Evolutionary conservation across 2,113 vertebrate genomes (phyloP).

Genomic region (Myotis lucifugus): DNA sequence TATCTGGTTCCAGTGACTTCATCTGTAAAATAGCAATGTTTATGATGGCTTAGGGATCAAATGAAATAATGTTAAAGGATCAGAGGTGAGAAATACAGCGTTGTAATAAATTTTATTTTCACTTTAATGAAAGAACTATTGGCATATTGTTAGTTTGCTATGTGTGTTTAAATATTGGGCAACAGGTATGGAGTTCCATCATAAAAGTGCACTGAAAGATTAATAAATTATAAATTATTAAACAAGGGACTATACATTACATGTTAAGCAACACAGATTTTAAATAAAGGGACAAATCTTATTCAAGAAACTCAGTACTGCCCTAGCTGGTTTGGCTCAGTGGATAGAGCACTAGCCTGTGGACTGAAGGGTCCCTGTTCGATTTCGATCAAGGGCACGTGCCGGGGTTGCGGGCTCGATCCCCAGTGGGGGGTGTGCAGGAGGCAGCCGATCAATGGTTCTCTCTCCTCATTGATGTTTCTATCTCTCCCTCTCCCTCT

Average conservation of each 20-base stretch:
- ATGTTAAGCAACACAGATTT: background rate
- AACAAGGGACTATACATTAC: background rate
- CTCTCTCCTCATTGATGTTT: too few species aligned
- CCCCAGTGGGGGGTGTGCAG: too few species aligned
- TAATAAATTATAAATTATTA: background rate
- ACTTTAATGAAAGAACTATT: slow-evolving; percentile 88
- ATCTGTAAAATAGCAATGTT: background rate
- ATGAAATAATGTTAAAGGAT: background rate
- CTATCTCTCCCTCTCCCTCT: too few species aligned
- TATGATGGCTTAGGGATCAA: background rate
- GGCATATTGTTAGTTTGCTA: slow-evolving; percentile 94
- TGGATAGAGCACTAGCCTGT: too few species aligned
- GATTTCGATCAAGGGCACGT: too few species aligned
- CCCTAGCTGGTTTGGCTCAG: too few species aligned
- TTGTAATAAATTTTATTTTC: background rate
- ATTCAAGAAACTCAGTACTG: too few species aligned
- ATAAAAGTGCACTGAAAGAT: slow-evolving; percentile 76
- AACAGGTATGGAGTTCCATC: slow-evolving; percentile 92
- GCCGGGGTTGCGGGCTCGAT: too few species aligned
- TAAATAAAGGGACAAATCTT: background rate
- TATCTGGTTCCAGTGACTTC: background rate
- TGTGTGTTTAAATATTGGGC: slow-evolving; percentile 91
- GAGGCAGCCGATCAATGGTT: too few species aligned
- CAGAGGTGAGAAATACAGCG: background rate
- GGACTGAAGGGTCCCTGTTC: too few species aligned